Evolutionary conservation across 2,888 invertebrate genomes (phyloP), one percentile per base, ranked within the genome.

Genomic region (Drosophila atripex): DNA sequence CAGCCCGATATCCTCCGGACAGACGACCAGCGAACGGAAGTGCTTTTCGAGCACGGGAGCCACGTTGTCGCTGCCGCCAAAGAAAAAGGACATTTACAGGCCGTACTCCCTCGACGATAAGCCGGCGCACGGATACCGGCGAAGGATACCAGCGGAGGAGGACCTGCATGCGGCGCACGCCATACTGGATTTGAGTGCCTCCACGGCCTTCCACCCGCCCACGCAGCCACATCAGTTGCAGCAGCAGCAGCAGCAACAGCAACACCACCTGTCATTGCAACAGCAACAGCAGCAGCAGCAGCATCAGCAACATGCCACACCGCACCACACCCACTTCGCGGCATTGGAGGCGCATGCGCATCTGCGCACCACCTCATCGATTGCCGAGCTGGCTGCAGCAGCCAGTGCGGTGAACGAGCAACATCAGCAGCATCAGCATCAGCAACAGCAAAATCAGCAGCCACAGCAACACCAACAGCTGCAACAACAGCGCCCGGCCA

Each of bases 71-170:
- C 92, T 97, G 88, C 97, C 97, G 73, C 97, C 97, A 3, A 97
- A 97, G 92, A 97, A 97, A 92, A 97, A 97, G 91, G 97, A 97
- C 91, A 96, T 97, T 85, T 97, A 97, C 91, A 93, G 97, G 72
- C 97, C 97, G 0, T 97, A 97, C 92, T 97, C 96, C 74, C 92
- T 96, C 75, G 95, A 94, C 71, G 94, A 95, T 84, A 94, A 94
- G 87, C 93, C 94, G 16, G 52, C 75, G 35, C 86, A 77, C 12
- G 86, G 76, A 18, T 86, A 80, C 60, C 73, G 84, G 16, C 53
- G 75, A 18, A 92, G 94, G 54, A 93, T 93, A 75, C 93, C 94
- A 2, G 95, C 95, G 30, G 96, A 96, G 89, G 97, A 97, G 90
- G 97, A 97, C 87, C 93, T 97, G 53, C 96, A 96, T 82, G 97